A percentile compares a stretch with the other conserved stretches of the same genome.
phyloP scores from a whole-genome alignment of 2,888 invertebrate genomes.

The Ennomos fuscantarius region DNA sequence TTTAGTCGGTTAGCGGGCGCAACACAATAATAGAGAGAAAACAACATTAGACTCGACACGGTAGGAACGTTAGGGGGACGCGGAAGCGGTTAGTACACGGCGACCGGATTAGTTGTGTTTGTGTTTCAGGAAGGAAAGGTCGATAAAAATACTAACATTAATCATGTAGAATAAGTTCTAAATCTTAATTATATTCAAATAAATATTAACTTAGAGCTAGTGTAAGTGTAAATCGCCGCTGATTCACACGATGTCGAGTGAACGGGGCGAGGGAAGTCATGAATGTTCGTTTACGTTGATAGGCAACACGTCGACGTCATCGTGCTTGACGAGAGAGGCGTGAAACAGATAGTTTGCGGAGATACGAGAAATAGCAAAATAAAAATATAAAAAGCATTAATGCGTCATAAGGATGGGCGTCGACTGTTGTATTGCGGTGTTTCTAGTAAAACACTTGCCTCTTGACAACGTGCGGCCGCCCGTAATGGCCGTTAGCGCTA shows the following conservation, averaged over 20 bases:
- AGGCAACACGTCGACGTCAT: conserved; percentile 64
- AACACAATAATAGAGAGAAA: conserved; percentile 68
- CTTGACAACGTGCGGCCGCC: conserved; percentile 83
- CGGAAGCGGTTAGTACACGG: conserved; percentile 44
- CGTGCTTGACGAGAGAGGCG: conserved; percentile 60
- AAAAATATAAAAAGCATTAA: conserved; percentile 83
- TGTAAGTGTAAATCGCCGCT: conserved; percentile 47
- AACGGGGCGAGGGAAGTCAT: conserved; percentile 53
- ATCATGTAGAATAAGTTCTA: conserved; percentile 78
- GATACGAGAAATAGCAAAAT: conserved; percentile 74
- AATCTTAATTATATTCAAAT: conserved; percentile 56
- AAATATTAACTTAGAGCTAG: conserved; percentile 51
- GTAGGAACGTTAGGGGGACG: conserved; percentile 60
- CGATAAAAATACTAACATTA: conserved; percentile 92
- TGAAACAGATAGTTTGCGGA: conserved; percentile 63
- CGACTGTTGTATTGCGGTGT: conserved; percentile 75
- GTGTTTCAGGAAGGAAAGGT: conserved; percentile 92
- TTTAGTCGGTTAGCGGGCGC: conserved; percentile 84
- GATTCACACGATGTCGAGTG: conserved; percentile 61
- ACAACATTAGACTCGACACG: conserved; percentile 66
- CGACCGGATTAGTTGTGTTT: conserved; percentile 58
- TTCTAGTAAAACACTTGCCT: conserved; percentile 86
- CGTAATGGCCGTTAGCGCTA: conserved; percentile 85
- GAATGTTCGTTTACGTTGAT: conserved; percentile 41
- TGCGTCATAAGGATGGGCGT: conserved; percentile 82